Evolutionary conservation across 2,797 vertebrate genomes (phyloP).

Genomic region (Moxostoma hubbsi): DNA sequence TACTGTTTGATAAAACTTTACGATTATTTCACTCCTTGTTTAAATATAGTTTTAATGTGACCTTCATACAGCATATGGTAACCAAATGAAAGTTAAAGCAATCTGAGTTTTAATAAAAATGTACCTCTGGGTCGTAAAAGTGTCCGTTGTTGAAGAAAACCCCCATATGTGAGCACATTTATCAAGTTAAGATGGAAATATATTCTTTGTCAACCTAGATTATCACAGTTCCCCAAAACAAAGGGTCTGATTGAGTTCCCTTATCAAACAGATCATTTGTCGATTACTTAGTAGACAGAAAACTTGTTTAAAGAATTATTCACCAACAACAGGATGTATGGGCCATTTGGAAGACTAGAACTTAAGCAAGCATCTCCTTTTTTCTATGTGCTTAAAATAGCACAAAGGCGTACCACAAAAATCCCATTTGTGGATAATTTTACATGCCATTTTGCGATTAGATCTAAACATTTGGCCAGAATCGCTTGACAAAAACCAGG

Average conservation of each 20-base stretch:
- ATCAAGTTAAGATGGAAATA: constrained; percentile 4
- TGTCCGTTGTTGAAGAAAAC: too few relatives aligned
- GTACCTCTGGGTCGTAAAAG: too few relatives aligned
- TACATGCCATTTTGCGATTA: constrained; percentile 60
- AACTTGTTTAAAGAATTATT: constrained; percentile 56
- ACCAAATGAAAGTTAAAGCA: too few relatives aligned
- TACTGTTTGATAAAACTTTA: too few relatives aligned
- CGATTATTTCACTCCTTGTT: too few relatives aligned
- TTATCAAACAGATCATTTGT: constrained; percentile 64
- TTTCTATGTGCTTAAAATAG: constrained; percentile 57
- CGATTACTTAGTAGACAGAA: constrained; percentile 57
- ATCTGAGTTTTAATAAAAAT: too few relatives aligned
- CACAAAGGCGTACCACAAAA: constrained; percentile 56
- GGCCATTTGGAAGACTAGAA: neutral
- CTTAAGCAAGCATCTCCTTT: constrained; percentile 7
- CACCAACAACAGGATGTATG: constrained; percentile 22
- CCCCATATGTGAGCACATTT: neutral
- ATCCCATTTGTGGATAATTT: constrained; percentile 55
- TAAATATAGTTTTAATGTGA: too few relatives aligned
- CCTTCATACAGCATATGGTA: too few relatives aligned
- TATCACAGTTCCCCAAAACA: constrained; percentile 59
- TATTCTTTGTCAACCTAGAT: constrained; percentile 43
- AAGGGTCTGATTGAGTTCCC: constrained; percentile 53
- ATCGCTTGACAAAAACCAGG: constrained; percentile 72
- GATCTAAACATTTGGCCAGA: constrained; percentile 73